phyloP scores from a whole-genome alignment of 1,140 invertebrate genomes.

The Formica exsecta region DNA sequence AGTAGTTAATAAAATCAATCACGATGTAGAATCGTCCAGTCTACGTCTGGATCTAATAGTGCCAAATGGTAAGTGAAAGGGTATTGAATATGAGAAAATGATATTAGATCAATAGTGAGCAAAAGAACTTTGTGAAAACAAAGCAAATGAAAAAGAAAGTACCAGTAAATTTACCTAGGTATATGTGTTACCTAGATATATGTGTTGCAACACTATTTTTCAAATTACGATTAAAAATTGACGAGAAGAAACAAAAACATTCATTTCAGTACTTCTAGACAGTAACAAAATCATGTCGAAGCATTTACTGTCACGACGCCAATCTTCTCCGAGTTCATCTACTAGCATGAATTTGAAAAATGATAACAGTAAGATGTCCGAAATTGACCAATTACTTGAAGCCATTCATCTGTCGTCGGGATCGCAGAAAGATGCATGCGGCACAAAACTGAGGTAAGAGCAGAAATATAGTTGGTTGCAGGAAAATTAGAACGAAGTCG shows the following conservation, averaged over 20 bases:
- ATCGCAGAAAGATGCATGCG: conserved; percentile 74
- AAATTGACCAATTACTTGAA: conserved; percentile 80
- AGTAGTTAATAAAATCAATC: conserved; percentile 71
- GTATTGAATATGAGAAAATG: neutral
- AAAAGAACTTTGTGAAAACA: neutral
- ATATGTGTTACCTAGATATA: no score
- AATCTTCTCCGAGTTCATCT: conserved; percentile 78
- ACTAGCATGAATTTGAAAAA: conserved; percentile 74
- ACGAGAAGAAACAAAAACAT: neutral
- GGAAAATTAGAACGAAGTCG: neutral
- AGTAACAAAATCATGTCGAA: conserved; percentile 78
- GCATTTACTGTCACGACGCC: conserved; percentile 76
- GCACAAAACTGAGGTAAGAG: conserved; percentile 77
- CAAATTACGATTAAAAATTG: conserved; percentile 20
- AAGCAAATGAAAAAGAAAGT: neutral
- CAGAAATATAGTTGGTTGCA: conserved; percentile 23
- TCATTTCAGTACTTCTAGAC: conserved; percentile 75
- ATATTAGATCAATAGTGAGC: neutral
- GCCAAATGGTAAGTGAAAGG: conserved; percentile 77
- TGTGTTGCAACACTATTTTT: neutral
- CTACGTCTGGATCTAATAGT: conserved; percentile 78
- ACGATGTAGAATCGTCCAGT: conserved; percentile 72
- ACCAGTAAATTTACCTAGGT: neutral
- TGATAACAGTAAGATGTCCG: conserved; percentile 76
- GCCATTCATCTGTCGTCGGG: conserved; percentile 76